phyloP scores from a whole-genome alignment of 2,797 vertebrate genomes.

The Bufotes viridis region DNA sequence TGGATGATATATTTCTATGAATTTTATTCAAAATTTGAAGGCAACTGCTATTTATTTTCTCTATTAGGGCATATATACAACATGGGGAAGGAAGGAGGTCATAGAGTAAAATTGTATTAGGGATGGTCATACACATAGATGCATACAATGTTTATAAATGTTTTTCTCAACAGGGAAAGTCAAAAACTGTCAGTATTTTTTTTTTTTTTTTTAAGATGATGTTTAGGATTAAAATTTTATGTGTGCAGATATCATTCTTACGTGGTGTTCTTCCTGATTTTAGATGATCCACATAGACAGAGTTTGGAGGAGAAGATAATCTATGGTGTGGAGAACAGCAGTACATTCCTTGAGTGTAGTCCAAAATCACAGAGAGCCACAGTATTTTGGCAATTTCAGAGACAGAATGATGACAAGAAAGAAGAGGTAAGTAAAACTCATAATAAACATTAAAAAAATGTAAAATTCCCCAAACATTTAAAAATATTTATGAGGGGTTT shows the following conservation, averaged over 20 bases:
- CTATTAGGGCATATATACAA: no score
- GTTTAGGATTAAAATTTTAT: slow-evolving; percentile 15
- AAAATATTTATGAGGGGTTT: no score
- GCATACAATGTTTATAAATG: not conserved
- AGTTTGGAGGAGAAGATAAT: slow-evolving; percentile 88
- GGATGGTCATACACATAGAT: not conserved
- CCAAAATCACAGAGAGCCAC: slow-evolving; percentile 93
- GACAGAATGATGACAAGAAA: slow-evolving; percentile 83
- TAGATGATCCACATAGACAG: slow-evolving; percentile 85
- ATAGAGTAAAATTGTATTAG: not conserved
- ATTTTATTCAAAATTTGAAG: no score
- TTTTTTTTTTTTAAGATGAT: not conserved
- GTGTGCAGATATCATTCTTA: not conserved
- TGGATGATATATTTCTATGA: no score
- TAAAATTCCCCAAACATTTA: no score
- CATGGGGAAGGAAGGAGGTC: no score
- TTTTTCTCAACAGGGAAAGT: not conserved
- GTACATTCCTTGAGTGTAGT: slow-evolving; percentile 95
- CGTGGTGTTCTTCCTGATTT: slow-evolving; percentile 38
- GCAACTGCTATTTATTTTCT: no score
- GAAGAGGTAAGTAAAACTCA: slow-evolving; percentile 82
- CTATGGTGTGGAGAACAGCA: slow-evolving; percentile 98
- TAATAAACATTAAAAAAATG: no score
- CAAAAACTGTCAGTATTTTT: not conserved
- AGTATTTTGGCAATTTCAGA: slow-evolving; percentile 95